Percentiles rank a stretch among this genome's conserved stretches.
Evolutionary conservation across 64 coral and sea anemone genomes (phyloP).

Genomic region (Cladopsammia gracilis): DNA sequence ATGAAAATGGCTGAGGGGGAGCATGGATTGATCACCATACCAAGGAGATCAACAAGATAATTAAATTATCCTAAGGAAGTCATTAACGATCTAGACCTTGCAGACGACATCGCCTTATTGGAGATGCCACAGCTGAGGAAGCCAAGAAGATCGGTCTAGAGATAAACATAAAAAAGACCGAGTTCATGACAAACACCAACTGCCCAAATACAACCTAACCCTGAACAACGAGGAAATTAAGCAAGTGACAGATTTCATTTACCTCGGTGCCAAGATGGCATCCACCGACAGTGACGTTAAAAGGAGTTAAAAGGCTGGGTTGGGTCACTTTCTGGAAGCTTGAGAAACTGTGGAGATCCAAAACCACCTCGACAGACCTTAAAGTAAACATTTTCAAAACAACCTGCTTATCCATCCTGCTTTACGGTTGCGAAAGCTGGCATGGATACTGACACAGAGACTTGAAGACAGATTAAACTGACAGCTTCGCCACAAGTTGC

Average conservation of each 20-base stretch:
- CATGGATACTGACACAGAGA: background rate
- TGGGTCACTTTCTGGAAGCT: background rate
- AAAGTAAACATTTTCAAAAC: background rate
- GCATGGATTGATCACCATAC: background rate
- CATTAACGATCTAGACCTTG: slow-evolving; percentile 58
- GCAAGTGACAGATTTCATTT: too few relatives aligned
- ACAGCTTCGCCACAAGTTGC: too few relatives aligned
- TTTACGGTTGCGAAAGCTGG: background rate
- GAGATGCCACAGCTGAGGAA: background rate
- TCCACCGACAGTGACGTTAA: too few relatives aligned
- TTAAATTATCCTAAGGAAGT: slow-evolving; percentile 1
- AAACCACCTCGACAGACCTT: background rate
- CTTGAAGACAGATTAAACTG: too few relatives aligned
- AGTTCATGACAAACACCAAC: slow-evolving; percentile 10
- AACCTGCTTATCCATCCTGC: background rate
- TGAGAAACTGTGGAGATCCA: background rate
- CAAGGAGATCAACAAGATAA: slow-evolving; percentile 12
- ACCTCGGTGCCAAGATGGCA: too few relatives aligned
- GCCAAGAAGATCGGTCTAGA: slow-evolving; percentile 2
- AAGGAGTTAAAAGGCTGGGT: background rate
- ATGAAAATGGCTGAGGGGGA: background rate
- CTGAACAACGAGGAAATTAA: too few relatives aligned
- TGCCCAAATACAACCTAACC: too few relatives aligned
- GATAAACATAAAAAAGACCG: slow-evolving; percentile 41
- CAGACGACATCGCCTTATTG: slow-evolving; percentile 23